Conservation (phyloP, 1,140 invertebrate genomes). For the Chrysoperla carnea region DNA sequence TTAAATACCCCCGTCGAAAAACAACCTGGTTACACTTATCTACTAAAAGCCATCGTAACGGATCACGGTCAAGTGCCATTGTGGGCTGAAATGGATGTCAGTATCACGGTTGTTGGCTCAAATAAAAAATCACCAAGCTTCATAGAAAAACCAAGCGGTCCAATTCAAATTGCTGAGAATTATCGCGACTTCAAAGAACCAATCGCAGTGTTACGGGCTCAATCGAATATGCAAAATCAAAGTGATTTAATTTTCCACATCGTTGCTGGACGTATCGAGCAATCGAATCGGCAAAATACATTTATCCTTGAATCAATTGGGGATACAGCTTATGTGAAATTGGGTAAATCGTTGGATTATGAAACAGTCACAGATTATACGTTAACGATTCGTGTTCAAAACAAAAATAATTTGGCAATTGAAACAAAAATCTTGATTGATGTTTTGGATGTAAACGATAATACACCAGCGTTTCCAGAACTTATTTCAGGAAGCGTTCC, state of each 20-base stretch:
- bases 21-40: conserved; percentile 44
- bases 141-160: conserved; percentile 30
- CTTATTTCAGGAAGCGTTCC: conserved; percentile 57
- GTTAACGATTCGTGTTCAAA: conserved; percentile 63
- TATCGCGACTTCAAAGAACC: conserved; percentile 40
- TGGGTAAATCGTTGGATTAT: conserved; percentile 60
- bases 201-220: conserved; percentile 5
- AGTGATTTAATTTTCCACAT: conserved; percentile 57
- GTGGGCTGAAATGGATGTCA: conserved; percentile 48
- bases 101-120: conserved; percentile 70
- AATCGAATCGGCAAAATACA: conserved; percentile 62
- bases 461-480: conserved; percentile 67
- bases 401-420: conserved; percentile 60
- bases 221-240: conserved; percentile 57
- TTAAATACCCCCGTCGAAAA: conserved; percentile 37
- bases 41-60: conserved; percentile 51
- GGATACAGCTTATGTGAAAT: conserved; percentile 49
- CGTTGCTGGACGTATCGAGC: conserved; percentile 60
- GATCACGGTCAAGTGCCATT: conserved; percentile 50
- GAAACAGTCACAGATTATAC: conserved; percentile 67
- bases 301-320: conserved; percentile 53
- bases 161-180: conserved; percentile 54
- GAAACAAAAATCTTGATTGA: conserved; percentile 60
- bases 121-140: conserved; percentile 73
- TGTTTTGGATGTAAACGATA: conserved; percentile 73